Evolutionary conservation across 2,113 vertebrate species (phyloP).

Genomic region (Boleophthalmus pectinirostris): DNA sequence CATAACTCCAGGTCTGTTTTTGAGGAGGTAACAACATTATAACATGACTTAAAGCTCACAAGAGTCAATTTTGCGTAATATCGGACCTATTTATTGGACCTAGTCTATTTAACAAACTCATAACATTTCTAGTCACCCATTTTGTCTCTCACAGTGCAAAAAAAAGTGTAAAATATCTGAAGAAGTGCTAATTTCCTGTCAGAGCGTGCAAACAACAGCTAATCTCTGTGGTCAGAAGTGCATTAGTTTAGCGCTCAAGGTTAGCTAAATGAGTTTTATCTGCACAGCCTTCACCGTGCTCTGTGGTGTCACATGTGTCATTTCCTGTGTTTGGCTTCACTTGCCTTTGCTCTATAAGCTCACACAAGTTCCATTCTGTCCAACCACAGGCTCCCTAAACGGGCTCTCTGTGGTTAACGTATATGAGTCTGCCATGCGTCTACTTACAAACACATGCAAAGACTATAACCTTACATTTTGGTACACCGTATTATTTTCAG

Average conservation of each 20-base stretch:
- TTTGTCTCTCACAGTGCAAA: too few species aligned
- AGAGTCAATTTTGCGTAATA: too few species aligned
- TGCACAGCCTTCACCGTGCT: not conserved
- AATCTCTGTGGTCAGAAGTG: not conserved
- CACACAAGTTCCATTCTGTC: conserved; percentile 8
- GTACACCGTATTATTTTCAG: too few species aligned
- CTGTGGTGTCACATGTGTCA: not conserved
- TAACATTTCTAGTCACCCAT: too few species aligned
- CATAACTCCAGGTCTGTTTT: too few species aligned
- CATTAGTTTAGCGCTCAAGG: not conserved
- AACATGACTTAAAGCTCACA: too few species aligned
- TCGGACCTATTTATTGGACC: too few species aligned
- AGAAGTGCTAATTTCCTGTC: not conserved
- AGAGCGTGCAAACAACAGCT: not conserved
- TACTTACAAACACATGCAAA: not conserved
- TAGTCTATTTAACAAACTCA: too few species aligned
- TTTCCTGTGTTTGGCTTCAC: not conserved
- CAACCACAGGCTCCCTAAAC: not conserved
- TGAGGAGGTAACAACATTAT: too few species aligned
- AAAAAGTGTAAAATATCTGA: too few species aligned
- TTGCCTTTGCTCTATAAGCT: not conserved
- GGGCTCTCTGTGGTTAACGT: not conserved
- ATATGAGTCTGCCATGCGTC: not conserved
- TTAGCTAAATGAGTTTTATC: not conserved
- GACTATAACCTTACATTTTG: not conserved